phyloP scores from a whole-genome alignment of 2,797 vertebrate species.

The Aulostomus chinensis region DNA sequence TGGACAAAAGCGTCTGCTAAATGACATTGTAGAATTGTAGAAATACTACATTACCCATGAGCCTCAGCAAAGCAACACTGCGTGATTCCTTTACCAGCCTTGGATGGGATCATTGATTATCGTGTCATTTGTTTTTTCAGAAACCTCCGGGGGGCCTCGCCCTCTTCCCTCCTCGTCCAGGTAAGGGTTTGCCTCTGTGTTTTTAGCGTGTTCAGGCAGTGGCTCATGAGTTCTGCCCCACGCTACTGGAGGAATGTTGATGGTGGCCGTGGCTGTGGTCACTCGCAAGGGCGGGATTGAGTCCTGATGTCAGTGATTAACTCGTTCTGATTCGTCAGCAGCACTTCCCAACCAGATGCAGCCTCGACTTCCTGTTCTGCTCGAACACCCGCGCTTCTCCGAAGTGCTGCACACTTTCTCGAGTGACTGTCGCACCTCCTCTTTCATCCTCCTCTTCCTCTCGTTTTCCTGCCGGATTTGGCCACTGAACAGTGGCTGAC shows the following conservation, averaged over 20 bases:
- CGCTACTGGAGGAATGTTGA: too few species aligned
- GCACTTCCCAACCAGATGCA: slow-evolving; percentile 71
- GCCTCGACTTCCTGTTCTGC: slow-evolving; percentile 25
- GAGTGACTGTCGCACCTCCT: slow-evolving; percentile 65
- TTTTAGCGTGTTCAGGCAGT: neutral
- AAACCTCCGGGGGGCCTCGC: slow-evolving; percentile 47
- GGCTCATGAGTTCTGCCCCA: too few species aligned
- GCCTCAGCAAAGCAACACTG: too few species aligned
- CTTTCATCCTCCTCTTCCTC: neutral
- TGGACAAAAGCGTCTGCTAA: too few species aligned
- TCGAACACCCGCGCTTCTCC: slow-evolving; percentile 51
- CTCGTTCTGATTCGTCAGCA: slow-evolving; percentile 33
- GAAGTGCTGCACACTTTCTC: slow-evolving; percentile 65
- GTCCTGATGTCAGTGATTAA: too few species aligned
- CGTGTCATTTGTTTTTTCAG: slow-evolving; percentile 52
- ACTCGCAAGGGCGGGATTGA: too few species aligned
- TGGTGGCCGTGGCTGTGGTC: too few species aligned
- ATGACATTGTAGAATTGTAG: too few species aligned
- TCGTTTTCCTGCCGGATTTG: too few species aligned
- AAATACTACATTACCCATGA: too few species aligned
- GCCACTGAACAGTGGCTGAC: too few species aligned
- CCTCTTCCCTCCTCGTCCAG: slow-evolving; percentile 58
- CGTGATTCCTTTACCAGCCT: too few species aligned
- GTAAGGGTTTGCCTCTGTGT: slow-evolving; percentile 57
- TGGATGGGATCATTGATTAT: neutral